phyloP scores from a whole-genome alignment of 2,888 invertebrate genomes.

The Hypolimnas misippus region DNA sequence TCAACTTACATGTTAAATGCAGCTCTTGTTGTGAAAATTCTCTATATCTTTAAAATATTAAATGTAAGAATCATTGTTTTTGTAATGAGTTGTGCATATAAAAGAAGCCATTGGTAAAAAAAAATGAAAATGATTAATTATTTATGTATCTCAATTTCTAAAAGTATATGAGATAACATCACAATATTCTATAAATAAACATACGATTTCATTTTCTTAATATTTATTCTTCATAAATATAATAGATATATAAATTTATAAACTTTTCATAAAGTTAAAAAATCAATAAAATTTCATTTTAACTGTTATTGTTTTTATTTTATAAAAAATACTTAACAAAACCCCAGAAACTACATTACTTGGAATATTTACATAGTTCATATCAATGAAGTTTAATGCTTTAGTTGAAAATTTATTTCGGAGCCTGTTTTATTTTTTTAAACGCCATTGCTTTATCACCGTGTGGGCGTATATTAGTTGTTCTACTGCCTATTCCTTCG shows the following conservation, averaged over 20 bases:
- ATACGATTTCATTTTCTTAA: not conserved
- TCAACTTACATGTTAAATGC: no score
- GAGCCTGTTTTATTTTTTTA: conserved; percentile 44
- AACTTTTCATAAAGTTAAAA: not conserved
- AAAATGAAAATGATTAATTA: no score
- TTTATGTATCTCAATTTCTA: no score
- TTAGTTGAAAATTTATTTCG: not conserved
- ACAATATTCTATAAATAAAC: not conserved
- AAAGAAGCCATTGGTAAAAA: no score
- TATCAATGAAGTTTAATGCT: not conserved
- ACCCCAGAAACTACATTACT: not conserved
- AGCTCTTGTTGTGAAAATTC: no score
- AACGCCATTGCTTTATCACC: conserved; percentile 66
- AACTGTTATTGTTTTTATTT: conserved; percentile 10
- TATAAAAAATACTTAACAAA: not conserved
- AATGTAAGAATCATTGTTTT: no score
- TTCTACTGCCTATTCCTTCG: conserved; percentile 62
- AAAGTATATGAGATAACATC: not conserved
- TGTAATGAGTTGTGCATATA: no score
- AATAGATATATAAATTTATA: not conserved
- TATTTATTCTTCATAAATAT: not conserved
- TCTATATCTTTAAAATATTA: no score
- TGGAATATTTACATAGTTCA: not conserved
- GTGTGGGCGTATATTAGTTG: conserved; percentile 55
- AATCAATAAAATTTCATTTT: conserved; percentile 9